Base-by-base conservation (phyloP, 1,140 invertebrate genomes). In the Zelostemma sp. region DNA sequence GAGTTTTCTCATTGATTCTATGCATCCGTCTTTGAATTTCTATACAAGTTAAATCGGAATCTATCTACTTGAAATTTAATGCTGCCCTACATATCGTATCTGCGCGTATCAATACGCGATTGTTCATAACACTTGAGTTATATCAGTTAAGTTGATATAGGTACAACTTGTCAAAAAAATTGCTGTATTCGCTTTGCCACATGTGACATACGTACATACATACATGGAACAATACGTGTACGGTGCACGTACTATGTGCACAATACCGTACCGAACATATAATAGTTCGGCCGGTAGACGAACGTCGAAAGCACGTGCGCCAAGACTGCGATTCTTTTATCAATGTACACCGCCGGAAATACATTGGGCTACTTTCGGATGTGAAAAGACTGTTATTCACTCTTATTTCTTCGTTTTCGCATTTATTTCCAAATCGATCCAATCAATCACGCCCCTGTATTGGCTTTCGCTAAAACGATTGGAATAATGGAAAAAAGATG, bases 221-320 rank as follows among this genome's bases (percentile, higher is more conserved):
- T n/a, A n/a, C 28, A 11, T 31, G 11, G 3, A 40, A 3, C 35
- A 11, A 12, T 40, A 40, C 11, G 11, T 40, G 3, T 40, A 40
- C 35, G 3, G n/a, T 28, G 25, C 8, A 28, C 14, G 35, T 40
- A 40, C 35, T 3, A 15, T 40, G 14, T 6, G 14, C 35, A 40
- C 35, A 40, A 40, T 40, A 40, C 35, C 35, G 35, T 40, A 15
- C 5, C 14, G 35, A 40, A 40, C 35, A 15, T n/a, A n/a, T 40
- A 40, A 40, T 40, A 40, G 35, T 40, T 40, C 11, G 35, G 35
- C 35, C 14, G 35, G 11, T 11, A 11, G 35, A 40, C 35, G 35
- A 40, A 40, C 14, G 35, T 40, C 35, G 35, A 40, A 11, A 40
- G 35, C 35, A 40, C 35, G 35, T 40, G 35, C 35, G 35, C 35